Conservation (phyloP, 2,797 vertebrate genomes). For the Champsocephalus gunnari region DNA sequence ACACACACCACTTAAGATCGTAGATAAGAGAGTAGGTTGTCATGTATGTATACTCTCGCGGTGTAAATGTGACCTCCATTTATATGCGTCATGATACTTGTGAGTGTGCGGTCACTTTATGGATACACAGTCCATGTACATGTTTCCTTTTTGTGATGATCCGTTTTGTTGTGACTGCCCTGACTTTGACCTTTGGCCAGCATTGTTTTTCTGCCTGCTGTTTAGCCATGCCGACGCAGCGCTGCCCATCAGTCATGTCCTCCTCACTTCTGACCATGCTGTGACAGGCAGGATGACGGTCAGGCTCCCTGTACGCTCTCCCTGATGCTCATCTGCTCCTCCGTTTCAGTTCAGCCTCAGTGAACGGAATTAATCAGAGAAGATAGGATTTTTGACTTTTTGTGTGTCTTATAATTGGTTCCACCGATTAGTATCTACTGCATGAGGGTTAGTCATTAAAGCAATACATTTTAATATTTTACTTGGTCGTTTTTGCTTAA, state of each 20-base stretch:
- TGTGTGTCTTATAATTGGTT: slow-evolving; percentile 10
- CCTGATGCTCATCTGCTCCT: slow-evolving; percentile 8
- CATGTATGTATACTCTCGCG: slow-evolving; percentile 7
- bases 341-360: slow-evolving; percentile 13
- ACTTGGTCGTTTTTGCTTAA: slow-evolving; percentile 1
- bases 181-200: slow-evolving; percentile 58
- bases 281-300: slow-evolving; percentile 29
- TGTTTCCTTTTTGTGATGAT: slow-evolving; percentile 13
- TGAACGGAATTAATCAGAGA: slow-evolving; percentile 22
- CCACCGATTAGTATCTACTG: slow-evolving; percentile 20
- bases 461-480: slow-evolving; percentile 1
- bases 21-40: neutral
- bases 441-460: slow-evolving; percentile 6
- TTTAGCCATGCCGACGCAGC: slow-evolving; percentile 37
- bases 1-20: too few species aligned
- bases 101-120: slow-evolving; percentile 24
- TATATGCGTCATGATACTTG: slow-evolving; percentile 10
- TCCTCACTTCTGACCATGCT: slow-evolving; percentile 38
- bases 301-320: neutral
- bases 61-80: slow-evolving; percentile 36
- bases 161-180: slow-evolving; percentile 40
- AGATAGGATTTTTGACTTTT: slow-evolving; percentile 19
- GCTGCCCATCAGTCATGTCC: slow-evolving; percentile 49
- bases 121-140: neutral
- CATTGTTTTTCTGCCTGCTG: slow-evolving; percentile 39